phyloP scores from a whole-genome alignment of 2,113 vertebrate species.

The Caloenas nicobarica region DNA sequence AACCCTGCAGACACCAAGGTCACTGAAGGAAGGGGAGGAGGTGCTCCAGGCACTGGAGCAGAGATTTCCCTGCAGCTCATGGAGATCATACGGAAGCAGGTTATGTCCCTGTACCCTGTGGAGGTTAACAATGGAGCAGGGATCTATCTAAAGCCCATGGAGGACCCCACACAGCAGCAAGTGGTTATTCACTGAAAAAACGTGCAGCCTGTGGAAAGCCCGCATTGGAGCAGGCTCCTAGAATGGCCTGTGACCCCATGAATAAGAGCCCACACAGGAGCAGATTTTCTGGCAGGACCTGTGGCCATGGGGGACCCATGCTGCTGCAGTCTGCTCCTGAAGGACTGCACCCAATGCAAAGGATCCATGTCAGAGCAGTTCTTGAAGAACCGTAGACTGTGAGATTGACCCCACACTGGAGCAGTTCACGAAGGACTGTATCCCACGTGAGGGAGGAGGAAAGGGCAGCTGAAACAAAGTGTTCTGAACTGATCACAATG shows the following conservation, averaged over 20 bases:
- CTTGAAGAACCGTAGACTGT: accelerated
- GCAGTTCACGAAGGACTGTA: neutral
- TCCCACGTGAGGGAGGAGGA: neutral
- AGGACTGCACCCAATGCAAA: neutral
- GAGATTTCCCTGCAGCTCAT: neutral
- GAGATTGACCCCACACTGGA: neutral
- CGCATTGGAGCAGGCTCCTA: too few species aligned
- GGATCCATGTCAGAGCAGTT: neutral
- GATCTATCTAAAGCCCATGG: neutral
- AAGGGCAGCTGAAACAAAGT: neutral
- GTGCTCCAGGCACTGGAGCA: neutral
- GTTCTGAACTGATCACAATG: neutral
- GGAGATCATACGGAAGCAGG: neutral
- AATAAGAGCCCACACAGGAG: neutral
- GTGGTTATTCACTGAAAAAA: neutral
- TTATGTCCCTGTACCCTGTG: neutral
- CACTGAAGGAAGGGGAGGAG: neutral
- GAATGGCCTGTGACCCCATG: neutral
- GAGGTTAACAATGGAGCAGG: neutral
- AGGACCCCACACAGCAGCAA: neutral
- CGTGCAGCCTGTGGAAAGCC: neutral
- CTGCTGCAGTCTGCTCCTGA: neutral
- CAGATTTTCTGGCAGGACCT: neutral
- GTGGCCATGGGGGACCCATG: accelerated
- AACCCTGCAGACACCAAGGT: neutral